These are phyloP conservation scores for Suricata suricatta DNA, from an alignment of 2,113 vertebrate genomes.

Conservation along the genomic window DNA sequence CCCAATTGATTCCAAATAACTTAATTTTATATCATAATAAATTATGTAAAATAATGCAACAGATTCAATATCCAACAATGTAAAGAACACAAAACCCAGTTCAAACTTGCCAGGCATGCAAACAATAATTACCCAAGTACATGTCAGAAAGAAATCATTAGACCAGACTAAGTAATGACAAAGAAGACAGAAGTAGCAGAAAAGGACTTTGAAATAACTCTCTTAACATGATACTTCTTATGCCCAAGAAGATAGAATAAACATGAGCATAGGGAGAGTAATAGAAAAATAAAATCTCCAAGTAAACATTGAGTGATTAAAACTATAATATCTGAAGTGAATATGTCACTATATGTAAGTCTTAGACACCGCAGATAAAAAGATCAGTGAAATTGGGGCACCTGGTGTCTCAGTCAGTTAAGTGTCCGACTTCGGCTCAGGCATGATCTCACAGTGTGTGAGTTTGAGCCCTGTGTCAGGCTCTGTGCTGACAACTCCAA, in stretches of 20 bases:
- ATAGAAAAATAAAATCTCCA: not conserved
- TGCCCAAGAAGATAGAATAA: not conserved
- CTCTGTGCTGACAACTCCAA: too few relatives aligned
- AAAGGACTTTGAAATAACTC: not conserved
- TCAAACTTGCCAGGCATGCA: not conserved
- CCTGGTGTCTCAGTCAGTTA: too few relatives aligned
- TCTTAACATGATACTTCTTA: not conserved
- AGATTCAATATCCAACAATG: not conserved
- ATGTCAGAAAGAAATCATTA: not conserved
- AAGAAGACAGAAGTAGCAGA: not conserved
- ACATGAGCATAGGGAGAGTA: not conserved
- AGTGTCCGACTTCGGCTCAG: too few relatives aligned
- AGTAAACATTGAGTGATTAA: not conserved
- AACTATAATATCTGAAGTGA: not conserved
- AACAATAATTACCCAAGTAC: not conserved
- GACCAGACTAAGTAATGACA: not conserved
- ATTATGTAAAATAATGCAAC: not conserved
- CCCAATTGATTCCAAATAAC: not conserved
- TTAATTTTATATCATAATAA: not conserved
- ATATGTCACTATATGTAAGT: not conserved
- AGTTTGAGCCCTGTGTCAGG: too few relatives aligned
- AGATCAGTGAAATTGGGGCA: not conserved
- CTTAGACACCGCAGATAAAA: not conserved
- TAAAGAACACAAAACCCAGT: not conserved
- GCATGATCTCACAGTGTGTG: too few relatives aligned